A percentile compares a stretch with the other conserved stretches of the same genome.
These are phyloP conservation scores for Brachypalpus laphriformis DNA, from an alignment of 2,888 invertebrate genomes.

Conservation along the genomic window DNA sequence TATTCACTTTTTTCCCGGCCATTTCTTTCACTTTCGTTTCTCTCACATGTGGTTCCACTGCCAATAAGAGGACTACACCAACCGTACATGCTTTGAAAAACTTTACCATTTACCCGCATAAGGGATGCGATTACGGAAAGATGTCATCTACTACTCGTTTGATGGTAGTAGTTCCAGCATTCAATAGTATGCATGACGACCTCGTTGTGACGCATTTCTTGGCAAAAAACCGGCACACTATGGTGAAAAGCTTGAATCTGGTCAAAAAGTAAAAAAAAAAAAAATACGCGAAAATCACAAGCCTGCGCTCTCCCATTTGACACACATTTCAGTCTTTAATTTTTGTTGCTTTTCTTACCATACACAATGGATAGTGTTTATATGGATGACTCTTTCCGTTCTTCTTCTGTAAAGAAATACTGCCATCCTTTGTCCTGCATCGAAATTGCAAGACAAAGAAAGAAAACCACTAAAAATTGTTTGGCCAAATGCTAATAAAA, in stretches of 20 bases:
- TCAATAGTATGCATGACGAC: constrained; percentile 54
- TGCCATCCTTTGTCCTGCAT: constrained; percentile 11
- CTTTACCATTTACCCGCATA: constrained; percentile 18
- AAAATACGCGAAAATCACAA: constrained; percentile 22
- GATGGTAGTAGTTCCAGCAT: constrained; percentile 32
- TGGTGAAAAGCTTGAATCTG: constrained; percentile 68
- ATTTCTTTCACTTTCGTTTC: constrained; percentile 64
- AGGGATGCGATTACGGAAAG: constrained; percentile 19
- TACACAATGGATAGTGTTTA: constrained; percentile 30
- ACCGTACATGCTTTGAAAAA: not conserved
- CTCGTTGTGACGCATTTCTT: constrained; percentile 61
- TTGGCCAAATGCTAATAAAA: not conserved
- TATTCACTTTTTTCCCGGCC: constrained; percentile 17
- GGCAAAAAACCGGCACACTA: constrained; percentile 56
- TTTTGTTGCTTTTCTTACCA: constrained; percentile 46
- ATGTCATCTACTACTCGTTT: constrained; percentile 22
- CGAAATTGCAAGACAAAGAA: constrained; percentile 14
- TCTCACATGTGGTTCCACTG: not conserved
- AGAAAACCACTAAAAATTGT: constrained; percentile 28
- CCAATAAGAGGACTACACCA: not conserved
- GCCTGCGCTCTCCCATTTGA: constrained; percentile 70
- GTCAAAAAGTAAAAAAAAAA: constrained; percentile 8
- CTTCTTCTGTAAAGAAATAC: constrained; percentile 1
- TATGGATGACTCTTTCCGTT: not conserved
- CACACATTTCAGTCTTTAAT: constrained; percentile 66